Evolutionary conservation across 2,797 vertebrate genomes (phyloP).

Genomic region (Glossophaga mutica): DNA sequence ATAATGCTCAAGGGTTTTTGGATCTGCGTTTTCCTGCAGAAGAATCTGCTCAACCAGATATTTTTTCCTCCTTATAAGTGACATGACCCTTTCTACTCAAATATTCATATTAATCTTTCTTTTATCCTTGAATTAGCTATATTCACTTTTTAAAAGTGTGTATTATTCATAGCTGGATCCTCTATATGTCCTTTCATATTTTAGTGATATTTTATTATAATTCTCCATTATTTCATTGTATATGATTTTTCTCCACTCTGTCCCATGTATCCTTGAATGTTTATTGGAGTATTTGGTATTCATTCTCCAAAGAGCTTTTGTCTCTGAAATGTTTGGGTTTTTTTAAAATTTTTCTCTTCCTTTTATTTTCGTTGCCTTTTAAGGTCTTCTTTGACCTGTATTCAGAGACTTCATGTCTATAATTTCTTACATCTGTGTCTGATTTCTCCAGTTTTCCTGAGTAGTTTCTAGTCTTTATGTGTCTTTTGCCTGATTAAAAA

Average conservation of each 20-base stretch:
- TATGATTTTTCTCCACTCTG: background rate
- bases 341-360: background rate
- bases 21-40: background rate
- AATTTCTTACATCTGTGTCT: background rate
- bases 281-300: background rate
- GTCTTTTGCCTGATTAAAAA: background rate
- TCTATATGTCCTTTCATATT: background rate
- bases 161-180: background rate
- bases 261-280: background rate
- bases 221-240: background rate
- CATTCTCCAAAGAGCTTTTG: background rate
- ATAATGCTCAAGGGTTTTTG: background rate
- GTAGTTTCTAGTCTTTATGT: background rate
- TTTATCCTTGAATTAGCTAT: background rate
- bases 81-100: background rate
- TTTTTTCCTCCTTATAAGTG: background rate
- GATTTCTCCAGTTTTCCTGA: background rate
- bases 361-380: background rate
- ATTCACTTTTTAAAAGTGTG: background rate
- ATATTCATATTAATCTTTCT: background rate
- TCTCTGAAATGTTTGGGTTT: background rate
- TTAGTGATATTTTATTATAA: background rate
- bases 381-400: background rate
- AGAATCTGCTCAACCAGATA: background rate
- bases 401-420: background rate